Evolutionary conservation across 1,140 invertebrate genomes (phyloP).

Genomic region (Dryas iulia): DNA sequence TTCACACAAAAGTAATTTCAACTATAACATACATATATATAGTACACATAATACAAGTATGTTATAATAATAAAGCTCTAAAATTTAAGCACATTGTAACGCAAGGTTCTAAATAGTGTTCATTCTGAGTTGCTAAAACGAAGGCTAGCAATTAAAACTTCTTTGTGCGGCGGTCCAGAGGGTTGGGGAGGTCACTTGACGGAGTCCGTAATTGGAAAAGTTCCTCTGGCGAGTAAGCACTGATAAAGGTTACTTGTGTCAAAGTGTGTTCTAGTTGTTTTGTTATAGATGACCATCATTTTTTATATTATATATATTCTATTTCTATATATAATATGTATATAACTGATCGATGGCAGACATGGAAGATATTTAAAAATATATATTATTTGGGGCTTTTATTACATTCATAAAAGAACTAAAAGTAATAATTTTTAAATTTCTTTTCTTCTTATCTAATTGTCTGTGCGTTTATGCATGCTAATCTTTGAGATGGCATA

Average conservation of each 20-base stretch:
- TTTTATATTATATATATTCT: no score
- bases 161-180: conserved; percentile 54
- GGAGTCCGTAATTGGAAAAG: conserved; percentile 72
- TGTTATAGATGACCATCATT: neutral
- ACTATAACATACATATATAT: no score
- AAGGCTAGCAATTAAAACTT: conserved; percentile 76
- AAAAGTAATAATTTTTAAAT: no score
- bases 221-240: conserved; percentile 51
- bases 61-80: conserved; percentile 1
- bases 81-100: conserved; percentile 43
- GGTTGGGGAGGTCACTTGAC: conserved; percentile 55
- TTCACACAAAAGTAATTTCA: no score
- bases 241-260: conserved; percentile 66
- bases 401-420: no score
- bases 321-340: neutral
- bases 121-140: conserved; percentile 57
- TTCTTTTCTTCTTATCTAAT: no score
- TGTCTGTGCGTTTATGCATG: no score
- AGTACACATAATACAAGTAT: neutral
- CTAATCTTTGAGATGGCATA: no score
- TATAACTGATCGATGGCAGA: no score
- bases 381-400: no score
- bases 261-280: conserved; percentile 13
- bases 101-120: conserved; percentile 62
- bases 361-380: no score